Evolutionary conservation across 2,888 invertebrate genomes (phyloP), one percentile per base, ranked within the genome.

Genomic region (Aphidius colemani): DNA sequence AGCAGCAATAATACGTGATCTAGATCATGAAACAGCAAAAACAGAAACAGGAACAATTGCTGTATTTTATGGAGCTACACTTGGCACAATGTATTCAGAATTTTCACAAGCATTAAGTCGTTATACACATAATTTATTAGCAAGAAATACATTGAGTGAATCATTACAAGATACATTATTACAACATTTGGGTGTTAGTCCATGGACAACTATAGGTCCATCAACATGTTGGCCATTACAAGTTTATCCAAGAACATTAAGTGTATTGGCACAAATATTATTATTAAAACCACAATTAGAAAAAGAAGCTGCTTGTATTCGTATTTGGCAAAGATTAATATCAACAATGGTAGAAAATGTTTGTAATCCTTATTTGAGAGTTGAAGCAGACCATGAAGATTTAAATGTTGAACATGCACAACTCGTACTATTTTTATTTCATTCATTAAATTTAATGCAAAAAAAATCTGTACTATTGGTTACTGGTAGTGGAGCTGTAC

Each of bases 341-440:
- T 92, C 93, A 75, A 95, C 96, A 0, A 84, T 98, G 63, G 93
- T 94, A 6, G 93, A 94, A 77, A 94, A 92, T 73, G 93, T 96
- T 7, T 84, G 91, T 70, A 90, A 89, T 78, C 81, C 86, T 13
- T 86, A 86, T 50, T 85, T 88, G 2, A 84, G 86, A 0, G 85
- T 86, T 69, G 91, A 91, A 73, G 86, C 88, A 41, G 91, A 91
- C 75, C 89, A 88, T 77, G 92, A 92, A 87, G 97, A 97, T 85
- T 85, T 98, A 66, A 98, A 97, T 82, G 95, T 97, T 58, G 98
- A 98, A 80, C 97, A 98, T 83, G 93, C 96, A 0, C 97, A 98
- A 82, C 85, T 98, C 46, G 83, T 98, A 68, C 86, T 98, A 7
- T 97, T 97, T 81, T 85, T 98, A 9, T 98, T 98, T 83, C 97